Conservation (phyloP, 2,797 vertebrate species). For the Acanthornis magna region DNA sequence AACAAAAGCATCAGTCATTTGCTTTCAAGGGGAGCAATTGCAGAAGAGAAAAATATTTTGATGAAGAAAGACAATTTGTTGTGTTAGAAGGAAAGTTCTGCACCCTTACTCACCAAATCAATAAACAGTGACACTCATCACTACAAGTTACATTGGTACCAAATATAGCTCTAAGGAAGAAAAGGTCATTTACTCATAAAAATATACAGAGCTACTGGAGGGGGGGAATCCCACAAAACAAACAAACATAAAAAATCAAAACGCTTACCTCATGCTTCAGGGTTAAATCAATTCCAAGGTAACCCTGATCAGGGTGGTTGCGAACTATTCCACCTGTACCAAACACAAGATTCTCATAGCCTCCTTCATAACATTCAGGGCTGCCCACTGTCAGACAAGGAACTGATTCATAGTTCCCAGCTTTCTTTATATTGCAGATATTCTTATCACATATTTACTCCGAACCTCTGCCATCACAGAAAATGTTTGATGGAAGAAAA, state of each 20-base stretch:
- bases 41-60: neutral
- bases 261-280: neutral
- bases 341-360: neutral
- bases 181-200: neutral
- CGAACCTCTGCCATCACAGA: neutral
- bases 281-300: neutral
- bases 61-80: neutral
- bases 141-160: neutral
- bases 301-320: neutral
- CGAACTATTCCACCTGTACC: neutral
- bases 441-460: constrained; percentile 8
- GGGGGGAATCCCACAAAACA: neutral
- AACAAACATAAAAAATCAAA: neutral
- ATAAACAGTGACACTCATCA: neutral
- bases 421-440: neutral
- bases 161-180: neutral
- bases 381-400: neutral
- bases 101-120: neutral
- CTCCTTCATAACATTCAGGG: neutral
- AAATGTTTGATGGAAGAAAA: neutral
- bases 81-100: neutral
- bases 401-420: neutral
- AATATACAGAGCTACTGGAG: neutral
- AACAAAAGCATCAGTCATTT: neutral
- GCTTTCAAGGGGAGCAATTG: neutral